A percentile compares a stretch with the other conserved stretches of the same genome.
These are phyloP conservation scores for Saccopteryx bilineata DNA, from an alignment of 2,113 vertebrate species.

Conservation along the genomic window DNA sequence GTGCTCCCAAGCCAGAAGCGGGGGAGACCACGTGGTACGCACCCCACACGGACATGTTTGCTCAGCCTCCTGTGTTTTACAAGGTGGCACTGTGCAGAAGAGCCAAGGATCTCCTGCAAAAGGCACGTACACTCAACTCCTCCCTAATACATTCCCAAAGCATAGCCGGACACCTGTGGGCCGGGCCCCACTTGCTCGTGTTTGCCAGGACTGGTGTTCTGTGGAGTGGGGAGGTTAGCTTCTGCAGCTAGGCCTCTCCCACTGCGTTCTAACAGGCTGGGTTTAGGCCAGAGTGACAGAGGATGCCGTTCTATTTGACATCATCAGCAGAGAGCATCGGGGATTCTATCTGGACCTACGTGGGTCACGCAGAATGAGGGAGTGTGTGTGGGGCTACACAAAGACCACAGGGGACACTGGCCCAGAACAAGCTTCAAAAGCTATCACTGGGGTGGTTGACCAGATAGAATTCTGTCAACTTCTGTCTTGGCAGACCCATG, in stretches of 20 bases:
- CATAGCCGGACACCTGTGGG: accelerated
- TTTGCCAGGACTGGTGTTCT: background rate
- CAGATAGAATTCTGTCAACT: background rate
- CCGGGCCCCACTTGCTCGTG: accelerated
- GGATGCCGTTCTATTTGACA: background rate
- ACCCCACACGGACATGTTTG: background rate
- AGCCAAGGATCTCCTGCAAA: background rate
- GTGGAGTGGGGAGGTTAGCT: background rate
- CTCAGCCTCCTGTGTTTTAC: background rate
- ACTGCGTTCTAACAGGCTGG: background rate
- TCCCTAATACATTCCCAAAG: background rate
- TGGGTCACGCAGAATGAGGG: background rate
- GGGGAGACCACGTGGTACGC: accelerated
- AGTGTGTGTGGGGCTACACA: background rate
- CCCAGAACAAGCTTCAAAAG: background rate
- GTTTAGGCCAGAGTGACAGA: background rate
- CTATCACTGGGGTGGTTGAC: accelerated
- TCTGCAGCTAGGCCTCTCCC: background rate
- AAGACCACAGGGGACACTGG: accelerated
- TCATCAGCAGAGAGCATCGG: background rate
- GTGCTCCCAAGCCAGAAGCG: accelerated
- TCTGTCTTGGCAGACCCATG: background rate
- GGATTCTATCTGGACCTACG: background rate
- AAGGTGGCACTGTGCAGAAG: background rate
- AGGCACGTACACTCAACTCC: background rate